Percentiles rank a stretch among this genome's conserved stretches.
These are phyloP conservation scores for Phthorimaea operculella DNA, from an alignment of 1,140 invertebrate genomes.

Conservation along the genomic window DNA sequence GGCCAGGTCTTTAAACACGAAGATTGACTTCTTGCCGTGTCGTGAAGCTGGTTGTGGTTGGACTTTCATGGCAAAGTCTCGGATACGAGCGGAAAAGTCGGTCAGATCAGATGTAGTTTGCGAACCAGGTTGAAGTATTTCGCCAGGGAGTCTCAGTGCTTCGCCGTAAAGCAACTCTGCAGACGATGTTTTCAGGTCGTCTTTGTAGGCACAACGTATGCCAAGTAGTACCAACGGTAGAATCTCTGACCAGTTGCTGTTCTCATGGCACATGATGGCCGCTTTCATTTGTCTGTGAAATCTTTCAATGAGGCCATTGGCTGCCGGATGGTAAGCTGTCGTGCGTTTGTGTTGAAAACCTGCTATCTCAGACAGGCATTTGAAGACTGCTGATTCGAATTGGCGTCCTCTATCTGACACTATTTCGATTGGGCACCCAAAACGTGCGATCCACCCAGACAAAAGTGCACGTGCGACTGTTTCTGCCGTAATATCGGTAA, in stretches of 20 bases:
- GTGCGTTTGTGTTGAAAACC: constrained; percentile 21
- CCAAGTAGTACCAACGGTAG: constrained; percentile 22
- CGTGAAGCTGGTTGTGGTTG: neutral
- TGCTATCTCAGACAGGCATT: constrained; percentile 13
- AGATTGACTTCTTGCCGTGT: neutral
- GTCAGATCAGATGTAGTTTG: neutral
- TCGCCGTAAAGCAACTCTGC: constrained; percentile 35
- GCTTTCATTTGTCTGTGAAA: constrained; percentile 41
- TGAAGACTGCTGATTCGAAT: constrained; percentile 29
- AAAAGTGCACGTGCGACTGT: constrained; percentile 24
- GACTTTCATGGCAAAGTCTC: neutral
- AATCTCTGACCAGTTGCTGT: constrained; percentile 28
- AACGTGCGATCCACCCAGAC: constrained; percentile 30
- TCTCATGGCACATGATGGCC: constrained; percentile 39
- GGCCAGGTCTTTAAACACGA: constrained; percentile 6
- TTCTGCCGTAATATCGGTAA: constrained; percentile 28
- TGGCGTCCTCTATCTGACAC: constrained; percentile 42
- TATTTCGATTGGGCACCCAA: constrained; percentile 30
- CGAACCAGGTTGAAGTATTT: constrained; percentile 14
- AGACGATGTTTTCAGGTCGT: constrained; percentile 27
- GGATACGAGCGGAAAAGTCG: constrained; percentile 1
- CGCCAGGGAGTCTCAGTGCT: constrained; percentile 28
- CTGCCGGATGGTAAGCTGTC: constrained; percentile 36
- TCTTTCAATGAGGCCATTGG: constrained; percentile 52
- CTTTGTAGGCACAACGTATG: constrained; percentile 10